Evolutionary conservation across 2,797 vertebrate genomes (phyloP).

Genomic region (Micromesistius poutassou): DNA sequence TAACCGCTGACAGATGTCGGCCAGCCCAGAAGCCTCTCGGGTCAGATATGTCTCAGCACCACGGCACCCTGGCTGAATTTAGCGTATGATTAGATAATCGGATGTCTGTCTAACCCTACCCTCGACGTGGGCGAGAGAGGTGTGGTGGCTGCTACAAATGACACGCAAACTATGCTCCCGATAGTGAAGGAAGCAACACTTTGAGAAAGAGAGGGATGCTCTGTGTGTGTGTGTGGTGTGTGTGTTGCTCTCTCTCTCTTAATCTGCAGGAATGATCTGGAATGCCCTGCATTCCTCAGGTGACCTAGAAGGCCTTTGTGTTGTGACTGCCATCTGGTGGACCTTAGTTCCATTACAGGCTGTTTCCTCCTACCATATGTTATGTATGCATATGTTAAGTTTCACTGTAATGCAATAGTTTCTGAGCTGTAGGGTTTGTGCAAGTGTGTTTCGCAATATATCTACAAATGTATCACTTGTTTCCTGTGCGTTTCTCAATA

Average conservation of each 20-base stretch:
- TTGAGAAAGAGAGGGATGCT: not conserved
- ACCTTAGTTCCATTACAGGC: not conserved
- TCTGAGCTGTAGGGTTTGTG: not conserved
- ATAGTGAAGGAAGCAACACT: not conserved
- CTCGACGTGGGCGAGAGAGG: not conserved
- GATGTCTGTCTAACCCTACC: not conserved
- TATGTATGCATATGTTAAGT: too few species aligned
- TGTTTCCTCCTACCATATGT: not conserved
- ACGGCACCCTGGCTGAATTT: conserved; percentile 2
- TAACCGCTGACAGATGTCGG: conserved; percentile 15
- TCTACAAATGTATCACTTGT: not conserved
- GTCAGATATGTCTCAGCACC: not conserved
- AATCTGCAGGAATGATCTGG: conserved; percentile 63
- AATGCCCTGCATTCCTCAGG: conserved; percentile 60
- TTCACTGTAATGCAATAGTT: not conserved
- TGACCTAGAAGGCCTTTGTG: conserved; percentile 43
- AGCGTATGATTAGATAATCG: not conserved
- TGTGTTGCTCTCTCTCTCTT: conserved; percentile 12
- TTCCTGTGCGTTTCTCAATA: not conserved
- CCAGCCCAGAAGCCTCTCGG: conserved; percentile 2
- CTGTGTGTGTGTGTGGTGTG: not conserved
- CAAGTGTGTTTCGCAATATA: not conserved
- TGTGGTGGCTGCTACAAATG: conserved; percentile 2
- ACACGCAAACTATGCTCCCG: not conserved
- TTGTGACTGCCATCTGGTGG: conserved; percentile 65